Evolutionary conservation across 2,888 invertebrate species (phyloP).

Genomic region (Chelonus formosanus): DNA sequence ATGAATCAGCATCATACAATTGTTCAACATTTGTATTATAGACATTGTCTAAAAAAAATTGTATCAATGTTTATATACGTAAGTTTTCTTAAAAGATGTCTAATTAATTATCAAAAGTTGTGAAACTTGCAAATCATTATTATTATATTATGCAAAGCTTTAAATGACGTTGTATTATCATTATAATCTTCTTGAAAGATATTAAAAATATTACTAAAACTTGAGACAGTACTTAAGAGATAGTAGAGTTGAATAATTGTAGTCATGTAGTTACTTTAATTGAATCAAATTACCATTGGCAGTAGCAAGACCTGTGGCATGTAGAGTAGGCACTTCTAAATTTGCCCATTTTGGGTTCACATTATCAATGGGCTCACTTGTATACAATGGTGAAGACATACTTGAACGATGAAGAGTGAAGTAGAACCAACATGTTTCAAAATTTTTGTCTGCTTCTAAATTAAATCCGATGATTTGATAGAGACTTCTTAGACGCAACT

Average conservation of each 20-base stretch:
- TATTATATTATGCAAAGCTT: too few relatives aligned
- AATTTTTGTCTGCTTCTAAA: slow-evolving; percentile 67
- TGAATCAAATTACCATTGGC: slow-evolving; percentile 56
- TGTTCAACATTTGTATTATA: too few relatives aligned
- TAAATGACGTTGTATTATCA: too few relatives aligned
- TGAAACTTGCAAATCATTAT: too few relatives aligned
- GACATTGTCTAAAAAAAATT: too few relatives aligned
- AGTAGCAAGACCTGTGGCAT: slow-evolving; percentile 65
- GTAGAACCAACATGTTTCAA: slow-evolving; percentile 72
- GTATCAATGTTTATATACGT: too few relatives aligned
- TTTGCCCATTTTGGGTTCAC: slow-evolving; percentile 84
- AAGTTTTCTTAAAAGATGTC: too few relatives aligned
- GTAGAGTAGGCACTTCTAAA: slow-evolving; percentile 73
- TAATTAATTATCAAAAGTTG: too few relatives aligned
- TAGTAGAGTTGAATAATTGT: neutral
- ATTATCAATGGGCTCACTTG: slow-evolving; percentile 78
- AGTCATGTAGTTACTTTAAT: too few relatives aligned
- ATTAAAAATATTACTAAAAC: neutral
- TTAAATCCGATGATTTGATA: slow-evolving; percentile 78
- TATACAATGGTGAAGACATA: slow-evolving; percentile 85
- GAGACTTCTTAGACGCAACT: slow-evolving; percentile 81
- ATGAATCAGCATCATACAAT: too few relatives aligned
- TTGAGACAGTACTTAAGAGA: neutral
- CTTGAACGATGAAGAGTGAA: slow-evolving; percentile 82
- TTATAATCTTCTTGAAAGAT: too few relatives aligned